Evolutionary conservation across 2,888 invertebrate species (phyloP).

Genomic region (Eilema griseolum): DNA sequence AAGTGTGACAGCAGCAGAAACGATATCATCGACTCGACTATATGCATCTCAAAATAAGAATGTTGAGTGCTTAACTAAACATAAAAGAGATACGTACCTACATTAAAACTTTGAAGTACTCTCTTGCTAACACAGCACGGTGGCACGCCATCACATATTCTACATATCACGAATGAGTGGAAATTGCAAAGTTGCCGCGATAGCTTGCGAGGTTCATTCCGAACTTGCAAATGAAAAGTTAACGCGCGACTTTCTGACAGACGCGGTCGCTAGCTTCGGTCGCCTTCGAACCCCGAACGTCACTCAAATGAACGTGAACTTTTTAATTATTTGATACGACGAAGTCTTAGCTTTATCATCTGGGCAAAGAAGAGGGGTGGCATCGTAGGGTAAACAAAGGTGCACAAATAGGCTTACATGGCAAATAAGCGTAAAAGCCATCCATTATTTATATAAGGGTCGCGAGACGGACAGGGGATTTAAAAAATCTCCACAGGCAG

Average conservation of each 20-base stretch:
- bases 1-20: background rate
- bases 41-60: background rate
- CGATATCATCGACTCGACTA: background rate
- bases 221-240: conserved; percentile 84
- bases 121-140: conserved; percentile 30
- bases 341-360: background rate
- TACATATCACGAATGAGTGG: conserved; percentile 63
- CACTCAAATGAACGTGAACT: conserved; percentile 63
- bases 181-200: conserved; percentile 66
- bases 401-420: background rate
- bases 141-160: conserved; percentile 45
- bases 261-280: conserved; percentile 60
- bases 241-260: conserved; percentile 79
- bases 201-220: conserved; percentile 66
- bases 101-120: background rate
- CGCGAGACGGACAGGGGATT: background rate
- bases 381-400: background rate
- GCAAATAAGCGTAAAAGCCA: background rate
- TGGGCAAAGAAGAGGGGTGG: background rate
- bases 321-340: conserved; percentile 49
- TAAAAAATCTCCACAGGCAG: background rate
- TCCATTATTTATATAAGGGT: conserved; percentile 24
- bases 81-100: background rate
- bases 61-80: background rate
- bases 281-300: conserved; percentile 35